Conservation (phyloP, 2,888 invertebrate species). For the Standfussiana lucernea region DNA sequence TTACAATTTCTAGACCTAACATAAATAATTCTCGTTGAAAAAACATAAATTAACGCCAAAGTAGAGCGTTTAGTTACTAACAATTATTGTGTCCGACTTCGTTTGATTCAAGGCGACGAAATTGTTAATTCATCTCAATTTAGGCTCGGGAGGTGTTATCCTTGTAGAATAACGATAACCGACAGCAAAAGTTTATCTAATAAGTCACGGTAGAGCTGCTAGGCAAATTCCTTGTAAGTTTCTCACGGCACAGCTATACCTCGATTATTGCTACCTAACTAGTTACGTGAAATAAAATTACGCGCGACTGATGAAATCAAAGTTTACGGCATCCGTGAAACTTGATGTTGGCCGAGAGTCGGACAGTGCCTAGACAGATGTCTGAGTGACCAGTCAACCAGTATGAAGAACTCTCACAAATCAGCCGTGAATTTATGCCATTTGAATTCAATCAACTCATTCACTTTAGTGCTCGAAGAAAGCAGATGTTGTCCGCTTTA, state of each 20-base stretch:
- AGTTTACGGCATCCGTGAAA: constrained; percentile 38
- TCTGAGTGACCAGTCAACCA: constrained; percentile 7
- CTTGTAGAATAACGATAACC: neutral
- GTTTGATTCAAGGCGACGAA: neutral
- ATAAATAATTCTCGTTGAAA: neutral
- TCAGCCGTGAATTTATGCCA: constrained; percentile 14
- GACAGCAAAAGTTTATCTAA: constrained; percentile 19
- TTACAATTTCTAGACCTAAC: neutral
- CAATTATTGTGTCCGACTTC: neutral
- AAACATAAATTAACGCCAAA: neutral
- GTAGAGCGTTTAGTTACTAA: neutral
- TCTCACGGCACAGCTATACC: constrained; percentile 58
- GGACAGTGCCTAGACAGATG: constrained; percentile 1
- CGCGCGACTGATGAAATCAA: constrained; percentile 48
- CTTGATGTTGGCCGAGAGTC: constrained; percentile 16
- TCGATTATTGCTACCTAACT: constrained; percentile 47
- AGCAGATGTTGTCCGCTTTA: constrained; percentile 2
- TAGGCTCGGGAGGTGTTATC: constrained; percentile 1
- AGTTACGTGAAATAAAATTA: constrained; percentile 59
- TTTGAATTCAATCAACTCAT: constrained; percentile 37
- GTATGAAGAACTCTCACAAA: constrained; percentile 8
- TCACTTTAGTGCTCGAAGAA: constrained; percentile 19
- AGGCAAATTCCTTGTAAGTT: constrained; percentile 45
- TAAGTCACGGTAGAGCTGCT: constrained; percentile 35
- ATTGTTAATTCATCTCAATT: constrained; percentile 2